phyloP scores from a whole-genome alignment of 2,888 invertebrate genomes.

The Apodemia mormo region DNA sequence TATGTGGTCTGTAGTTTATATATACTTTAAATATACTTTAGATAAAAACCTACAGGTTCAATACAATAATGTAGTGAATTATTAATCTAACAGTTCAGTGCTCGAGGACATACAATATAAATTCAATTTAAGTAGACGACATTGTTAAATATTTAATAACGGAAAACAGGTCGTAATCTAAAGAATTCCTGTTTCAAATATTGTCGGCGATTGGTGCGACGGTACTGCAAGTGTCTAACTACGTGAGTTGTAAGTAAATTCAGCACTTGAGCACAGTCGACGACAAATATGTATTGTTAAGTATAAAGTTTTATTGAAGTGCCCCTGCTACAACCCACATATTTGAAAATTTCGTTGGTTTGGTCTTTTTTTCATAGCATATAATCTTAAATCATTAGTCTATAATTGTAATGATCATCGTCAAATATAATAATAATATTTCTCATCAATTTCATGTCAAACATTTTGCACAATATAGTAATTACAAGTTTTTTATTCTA shows the following conservation, averaged over 20 bases:
- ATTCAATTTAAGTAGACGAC: constrained; percentile 13
- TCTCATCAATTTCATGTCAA: no score
- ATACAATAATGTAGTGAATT: no score
- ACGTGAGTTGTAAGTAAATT: constrained; percentile 65
- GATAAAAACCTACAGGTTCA: no score
- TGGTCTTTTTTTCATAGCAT: background rate
- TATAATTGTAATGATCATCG: no score
- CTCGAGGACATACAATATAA: background rate
- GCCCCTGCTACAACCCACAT: background rate
- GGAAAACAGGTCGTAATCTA: constrained; percentile 51
- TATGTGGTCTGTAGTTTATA: no score
- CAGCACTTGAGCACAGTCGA: constrained; percentile 25
- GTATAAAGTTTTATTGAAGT: constrained; percentile 8
- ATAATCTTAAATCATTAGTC: background rate
- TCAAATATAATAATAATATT: no score
- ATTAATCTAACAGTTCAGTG: background rate
- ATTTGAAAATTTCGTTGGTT: background rate
- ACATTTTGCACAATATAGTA: no score
- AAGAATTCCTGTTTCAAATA: constrained; percentile 70
- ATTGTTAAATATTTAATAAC: constrained; percentile 44
- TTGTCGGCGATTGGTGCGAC: constrained; percentile 74
- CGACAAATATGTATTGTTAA: constrained; percentile 26
- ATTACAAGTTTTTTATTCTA: no score
- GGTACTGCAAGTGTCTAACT: constrained; percentile 67
- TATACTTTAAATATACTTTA: no score